Evolutionary conservation across 2,113 vertebrate species (phyloP), one percentile per base, ranked within the genome.

Genomic region (Entosphenus tridentatus): DNA sequence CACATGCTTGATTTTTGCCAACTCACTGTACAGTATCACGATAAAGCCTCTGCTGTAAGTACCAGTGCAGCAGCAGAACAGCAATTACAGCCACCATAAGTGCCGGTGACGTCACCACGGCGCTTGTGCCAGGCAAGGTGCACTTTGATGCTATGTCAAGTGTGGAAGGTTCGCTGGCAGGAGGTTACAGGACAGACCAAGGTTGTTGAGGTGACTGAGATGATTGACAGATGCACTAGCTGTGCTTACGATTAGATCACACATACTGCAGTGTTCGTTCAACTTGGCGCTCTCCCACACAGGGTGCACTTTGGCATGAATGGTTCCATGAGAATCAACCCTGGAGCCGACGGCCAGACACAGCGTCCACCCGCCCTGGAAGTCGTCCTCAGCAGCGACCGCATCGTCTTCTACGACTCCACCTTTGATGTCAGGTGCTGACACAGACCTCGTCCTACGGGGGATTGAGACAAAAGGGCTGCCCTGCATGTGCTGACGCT

Each of bases 251-350:
- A 39, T 39, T 39, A 39, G 39, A 39, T 39, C 12, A 56, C 72
- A 65, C 70, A 75, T 39, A 67, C n/a, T 73, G 21, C 73, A 16
- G 72, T 73, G 77, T 68, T 76, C 12, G 76, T 72, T 55, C 67
- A 18, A 17, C n/a, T 67, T 62, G 71, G 12, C 57, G 57, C 21
- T 73, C 62, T 70, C 73, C 6, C 1, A 39, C 39, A 39, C 39
- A 96, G 93, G 79, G 77, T 97, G 77, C 89, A 96, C 79, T 97
- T 97, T 5, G 90, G 93, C 57, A 92, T 95, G 87, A 88, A 88
- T 1, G 91, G 91, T 69, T 91, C 81, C n/a, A 73, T 95, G 78
- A 14, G 69, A 65, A 83, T 97, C 77, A 93, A 93, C 77, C 78
- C 70, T 55, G 74, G 78, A 70, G 76, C 16, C 67, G 81, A 77